Evolutionary conservation across 2,888 invertebrate species (phyloP).

Genomic region (Gymnosoma rotundatum): DNA sequence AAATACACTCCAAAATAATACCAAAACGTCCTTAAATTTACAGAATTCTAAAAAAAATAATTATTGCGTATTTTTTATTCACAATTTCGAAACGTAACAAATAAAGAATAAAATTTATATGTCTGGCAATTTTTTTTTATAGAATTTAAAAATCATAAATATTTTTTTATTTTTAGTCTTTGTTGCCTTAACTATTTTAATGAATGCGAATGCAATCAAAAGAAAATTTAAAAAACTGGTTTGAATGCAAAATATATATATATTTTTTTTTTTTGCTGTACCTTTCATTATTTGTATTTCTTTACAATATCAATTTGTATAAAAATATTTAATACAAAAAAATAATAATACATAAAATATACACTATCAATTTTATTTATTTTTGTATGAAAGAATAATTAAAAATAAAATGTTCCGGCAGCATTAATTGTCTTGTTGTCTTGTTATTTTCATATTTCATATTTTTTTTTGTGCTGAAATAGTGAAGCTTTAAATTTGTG

Average conservation of each 20-base stretch:
- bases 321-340: neutral
- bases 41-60: too few relatives aligned
- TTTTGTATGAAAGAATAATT: neutral
- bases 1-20: too few relatives aligned
- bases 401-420: conserved; percentile 9
- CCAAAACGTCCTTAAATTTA: too few relatives aligned
- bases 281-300: conserved; percentile 29
- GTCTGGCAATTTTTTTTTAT: too few relatives aligned
- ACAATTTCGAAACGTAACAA: too few relatives aligned
- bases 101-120: too few relatives aligned
- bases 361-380: neutral
- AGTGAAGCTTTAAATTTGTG: too few relatives aligned
- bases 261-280: neutral
- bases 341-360: neutral
- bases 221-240: conserved; percentile 24
- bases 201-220: conserved; percentile 36
- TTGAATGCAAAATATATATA: neutral
- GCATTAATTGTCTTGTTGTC: conserved; percentile 43
- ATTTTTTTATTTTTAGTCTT: neutral
- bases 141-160: too few relatives aligned
- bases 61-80: too few relatives aligned
- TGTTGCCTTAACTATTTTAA: conserved; percentile 35
- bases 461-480: neutral
- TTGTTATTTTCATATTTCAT: neutral
- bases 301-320: conserved; percentile 49